Base-by-base conservation (phyloP, 2,113 vertebrate species). In the Paradoxurus hermaphroditus region DNA sequence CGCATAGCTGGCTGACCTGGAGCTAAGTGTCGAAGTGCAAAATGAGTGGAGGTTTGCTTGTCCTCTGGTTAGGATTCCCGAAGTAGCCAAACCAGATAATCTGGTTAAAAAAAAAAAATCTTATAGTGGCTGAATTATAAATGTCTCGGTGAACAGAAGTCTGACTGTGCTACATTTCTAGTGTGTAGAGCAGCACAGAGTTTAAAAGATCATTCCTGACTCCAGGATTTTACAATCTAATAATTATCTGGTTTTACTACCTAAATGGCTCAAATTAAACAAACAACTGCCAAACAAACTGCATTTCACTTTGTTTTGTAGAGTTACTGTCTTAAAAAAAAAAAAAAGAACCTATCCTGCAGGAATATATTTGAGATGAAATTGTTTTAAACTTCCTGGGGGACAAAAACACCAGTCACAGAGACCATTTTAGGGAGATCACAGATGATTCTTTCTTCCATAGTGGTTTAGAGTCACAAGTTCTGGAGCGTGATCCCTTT, bases 361-460 rank as follows among this genome's bases (percentile, higher is more conserved):
- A 83, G 94, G 90, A 97, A 98, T 51, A 98, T 51, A 95, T 12
- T 46, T 46, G 67, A 67, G 73, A 67, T 67, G 72, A 95, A 98
- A 88, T 41, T 90, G 78, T 72, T 94, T 97, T 93, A 94, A 86
- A 49, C 86, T 98, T 97, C 93, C 46, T 82, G 95, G 39, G 51
- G 92, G 95, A 97, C 98, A 97, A 94, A 97, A 98, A 97, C 78
- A 68, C 0, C 23, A 63, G 77, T 87, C 84, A 96, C 53, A 90
- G 39, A 91, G 73, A 62, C 97, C 89, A 10, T 53, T 68, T 98
- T 94, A 75, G 96, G 53, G 96, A 79, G 51, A 59, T 86, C 93
- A 98, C 41, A 81, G 96, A 25, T 5, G 65, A 29, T 41, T 97
- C 85, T 73, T 72, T 77, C 29, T 62, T 59, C 79, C 88, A 62